These are phyloP conservation scores for Hippolais icterina DNA, from an alignment of 2,113 vertebrate genomes.

Conservation along the genomic window DNA sequence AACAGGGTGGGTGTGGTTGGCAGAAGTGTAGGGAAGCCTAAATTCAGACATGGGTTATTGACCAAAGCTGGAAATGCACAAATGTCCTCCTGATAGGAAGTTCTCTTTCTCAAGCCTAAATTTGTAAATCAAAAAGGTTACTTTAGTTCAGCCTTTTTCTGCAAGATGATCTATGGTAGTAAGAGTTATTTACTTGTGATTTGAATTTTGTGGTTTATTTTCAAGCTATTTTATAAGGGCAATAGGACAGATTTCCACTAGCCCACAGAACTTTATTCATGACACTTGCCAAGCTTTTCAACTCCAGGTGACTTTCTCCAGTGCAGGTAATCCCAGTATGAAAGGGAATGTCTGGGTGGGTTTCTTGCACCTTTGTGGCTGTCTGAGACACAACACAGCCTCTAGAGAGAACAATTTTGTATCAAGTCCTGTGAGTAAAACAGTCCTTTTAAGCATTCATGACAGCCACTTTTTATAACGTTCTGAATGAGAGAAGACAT, in stretches of 20 bases:
- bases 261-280: not conserved
- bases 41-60: not conserved
- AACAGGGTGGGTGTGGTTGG: not conserved
- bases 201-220: not conserved
- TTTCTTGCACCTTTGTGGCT: not conserved
- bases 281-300: not conserved
- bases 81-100: not conserved
- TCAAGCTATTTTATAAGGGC: too few relatives aligned
- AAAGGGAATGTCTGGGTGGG: not conserved
- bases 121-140: not conserved
- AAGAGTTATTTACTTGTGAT: not conserved
- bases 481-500: constrained; percentile 35
- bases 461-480: constrained; percentile 67
- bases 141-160: not conserved
- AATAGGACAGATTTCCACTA: not conserved
- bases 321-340: not conserved
- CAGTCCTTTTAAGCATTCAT: constrained; percentile 65
- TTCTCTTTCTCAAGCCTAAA: not conserved
- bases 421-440: constrained; percentile 13
- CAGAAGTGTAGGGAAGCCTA: not conserved
- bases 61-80: not conserved
- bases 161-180: not conserved
- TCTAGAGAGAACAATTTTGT: constrained; percentile 48
- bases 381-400: not conserved
- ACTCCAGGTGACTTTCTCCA: not conserved